Conservation (phyloP, 2,888 invertebrate species). For the Teleogryllus oceanicus region DNA sequence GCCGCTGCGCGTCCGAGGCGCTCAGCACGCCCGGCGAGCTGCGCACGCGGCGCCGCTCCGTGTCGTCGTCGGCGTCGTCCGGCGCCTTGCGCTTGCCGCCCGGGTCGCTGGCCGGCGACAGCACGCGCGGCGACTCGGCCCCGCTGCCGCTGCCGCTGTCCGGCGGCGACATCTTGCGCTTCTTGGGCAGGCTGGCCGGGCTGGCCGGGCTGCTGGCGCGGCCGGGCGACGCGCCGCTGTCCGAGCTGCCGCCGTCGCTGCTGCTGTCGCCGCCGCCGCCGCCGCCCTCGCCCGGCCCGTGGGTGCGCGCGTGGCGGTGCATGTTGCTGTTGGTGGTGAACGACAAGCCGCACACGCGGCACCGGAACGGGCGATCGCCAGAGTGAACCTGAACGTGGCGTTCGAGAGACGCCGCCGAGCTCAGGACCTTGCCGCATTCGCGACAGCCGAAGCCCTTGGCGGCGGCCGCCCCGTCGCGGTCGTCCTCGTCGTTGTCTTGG, state of each 20-base stretch:
- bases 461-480: not conserved
- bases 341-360: slow-evolving; percentile 71
- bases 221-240: not conserved
- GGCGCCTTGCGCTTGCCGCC: slow-evolving; percentile 47
- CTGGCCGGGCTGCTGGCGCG: not conserved
- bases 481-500: slow-evolving; percentile 50
- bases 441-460: slow-evolving; percentile 55
- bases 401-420: slow-evolving; percentile 74
- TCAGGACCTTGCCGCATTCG: slow-evolving; percentile 65
- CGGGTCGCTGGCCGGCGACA: slow-evolving; percentile 43
- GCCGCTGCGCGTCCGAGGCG: slow-evolving; percentile 39
- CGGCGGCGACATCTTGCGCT: slow-evolving; percentile 28
- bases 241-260: slow-evolving; percentile 41
- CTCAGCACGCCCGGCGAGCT: slow-evolving; percentile 39
- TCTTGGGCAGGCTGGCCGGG: slow-evolving; percentile 34
- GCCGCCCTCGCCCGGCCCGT: slow-evolving; percentile 47
- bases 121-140: not conserved
- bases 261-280: slow-evolving; percentile 36
- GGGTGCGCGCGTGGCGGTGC: slow-evolving; percentile 77
- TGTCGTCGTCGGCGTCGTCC: not conserved
- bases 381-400: slow-evolving; percentile 77
- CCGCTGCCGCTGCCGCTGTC: slow-evolving; percentile 24
- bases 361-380: slow-evolving; percentile 76
- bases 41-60: not conserved
- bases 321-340: slow-evolving; percentile 84